Conservation (phyloP, 2,113 vertebrate genomes). For the Catharus minimus region DNA sequence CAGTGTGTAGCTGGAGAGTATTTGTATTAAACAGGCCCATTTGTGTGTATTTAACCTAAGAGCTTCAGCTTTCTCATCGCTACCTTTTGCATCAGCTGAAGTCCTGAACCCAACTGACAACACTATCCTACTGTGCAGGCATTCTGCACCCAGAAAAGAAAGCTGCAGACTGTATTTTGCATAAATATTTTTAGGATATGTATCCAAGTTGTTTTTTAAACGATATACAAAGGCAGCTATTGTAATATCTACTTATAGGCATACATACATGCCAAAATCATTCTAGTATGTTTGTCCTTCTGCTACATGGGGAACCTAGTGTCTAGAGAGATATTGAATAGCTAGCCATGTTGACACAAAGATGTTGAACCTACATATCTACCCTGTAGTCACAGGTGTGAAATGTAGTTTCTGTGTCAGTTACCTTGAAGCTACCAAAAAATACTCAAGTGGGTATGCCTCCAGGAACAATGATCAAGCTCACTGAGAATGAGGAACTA, state of each 20-base stretch:
- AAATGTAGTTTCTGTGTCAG: not conserved
- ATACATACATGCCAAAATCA: not conserved
- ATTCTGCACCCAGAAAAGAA: not conserved
- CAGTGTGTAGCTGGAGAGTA: not conserved
- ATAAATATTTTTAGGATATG: not conserved
- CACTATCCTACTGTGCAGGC: not conserved
- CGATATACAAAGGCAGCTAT: not conserved
- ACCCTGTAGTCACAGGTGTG: not conserved
- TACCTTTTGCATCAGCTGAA: not conserved
- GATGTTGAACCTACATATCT: not conserved
- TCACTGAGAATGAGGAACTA: not conserved
- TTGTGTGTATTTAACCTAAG: not conserved
- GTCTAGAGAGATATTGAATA: not conserved
- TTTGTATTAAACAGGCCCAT: not conserved
- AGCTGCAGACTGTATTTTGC: not conserved
- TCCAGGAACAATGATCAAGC: not conserved
- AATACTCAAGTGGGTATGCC: not conserved
- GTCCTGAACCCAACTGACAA: not conserved
- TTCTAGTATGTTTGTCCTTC: not conserved
- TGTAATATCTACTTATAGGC: not conserved
- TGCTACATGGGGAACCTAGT: not conserved
- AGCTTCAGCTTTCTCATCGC: not conserved
- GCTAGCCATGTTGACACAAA: not conserved
- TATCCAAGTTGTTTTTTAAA: not conserved
- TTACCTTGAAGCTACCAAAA: not conserved